Evolutionary conservation across 2,888 invertebrate genomes (phyloP).

Genomic region (Acrobasis consociella): DNA sequence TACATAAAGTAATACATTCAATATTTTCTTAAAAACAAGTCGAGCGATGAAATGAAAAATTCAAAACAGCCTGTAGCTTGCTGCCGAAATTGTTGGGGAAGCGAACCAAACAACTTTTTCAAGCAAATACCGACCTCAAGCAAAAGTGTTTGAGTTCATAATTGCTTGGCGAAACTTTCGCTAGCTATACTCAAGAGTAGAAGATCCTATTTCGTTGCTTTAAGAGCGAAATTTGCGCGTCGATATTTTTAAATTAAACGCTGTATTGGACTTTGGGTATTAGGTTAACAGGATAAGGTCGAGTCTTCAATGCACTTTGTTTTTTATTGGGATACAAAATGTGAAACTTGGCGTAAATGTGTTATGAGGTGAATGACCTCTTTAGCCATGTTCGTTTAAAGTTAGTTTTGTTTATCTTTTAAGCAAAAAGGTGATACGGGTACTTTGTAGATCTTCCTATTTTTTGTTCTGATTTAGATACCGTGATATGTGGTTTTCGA

Average conservation of each 20-base stretch:
- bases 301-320: not conserved
- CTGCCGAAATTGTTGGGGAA: constrained; percentile 20
- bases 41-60: constrained; percentile 16
- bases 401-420: constrained; percentile 20
- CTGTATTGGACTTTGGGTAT: not conserved
- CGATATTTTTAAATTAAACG: constrained; percentile 7
- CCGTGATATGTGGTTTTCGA: too few relatives aligned
- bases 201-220: constrained; percentile 5
- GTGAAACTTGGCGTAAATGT: constrained; percentile 25
- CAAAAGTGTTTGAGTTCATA: not conserved
- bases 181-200: not conserved
- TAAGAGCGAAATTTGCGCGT: constrained; percentile 10
- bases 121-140: constrained; percentile 5
- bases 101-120: not conserved
- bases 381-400: constrained; percentile 21
- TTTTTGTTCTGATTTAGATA: not conserved
- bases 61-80: constrained; percentile 18
- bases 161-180: not conserved
- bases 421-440: not conserved
- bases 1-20: constrained; percentile 16
- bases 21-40: constrained; percentile 15
- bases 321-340: constrained; percentile 27
- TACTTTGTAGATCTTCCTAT: not conserved
- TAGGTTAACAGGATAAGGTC: not conserved
- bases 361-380: constrained; percentile 26